Evolutionary conservation across 2,113 vertebrate species (phyloP).

Genomic region (Hiodon alosoides): DNA sequence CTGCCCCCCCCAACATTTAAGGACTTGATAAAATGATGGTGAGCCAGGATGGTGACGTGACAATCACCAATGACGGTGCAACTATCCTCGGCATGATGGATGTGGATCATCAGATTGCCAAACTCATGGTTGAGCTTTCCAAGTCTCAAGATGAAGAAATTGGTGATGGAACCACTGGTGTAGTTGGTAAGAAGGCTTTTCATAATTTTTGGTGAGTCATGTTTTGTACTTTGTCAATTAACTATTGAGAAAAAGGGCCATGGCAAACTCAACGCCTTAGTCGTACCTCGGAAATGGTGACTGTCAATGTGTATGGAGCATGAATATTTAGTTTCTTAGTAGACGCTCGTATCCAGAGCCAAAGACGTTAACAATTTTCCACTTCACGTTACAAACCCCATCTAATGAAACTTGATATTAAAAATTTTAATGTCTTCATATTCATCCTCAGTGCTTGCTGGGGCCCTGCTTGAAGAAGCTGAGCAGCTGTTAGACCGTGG

Average conservation of each 20-base stretch:
- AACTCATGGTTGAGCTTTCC: constrained; percentile 95
- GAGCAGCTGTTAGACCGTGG: constrained; percentile 89
- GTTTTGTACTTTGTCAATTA: too few species aligned
- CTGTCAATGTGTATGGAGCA: too few species aligned
- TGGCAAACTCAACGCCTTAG: too few species aligned
- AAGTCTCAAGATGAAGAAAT: constrained; percentile 98
- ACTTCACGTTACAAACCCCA: too few species aligned
- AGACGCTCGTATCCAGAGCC: too few species aligned
- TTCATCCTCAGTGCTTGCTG: constrained; percentile 74
- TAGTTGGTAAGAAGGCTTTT: constrained; percentile 79
- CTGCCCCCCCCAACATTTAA: constrained; percentile 33
- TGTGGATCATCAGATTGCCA: constrained; percentile 95
- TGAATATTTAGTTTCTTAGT: too few species aligned
- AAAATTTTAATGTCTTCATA: not conserved
- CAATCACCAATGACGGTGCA: constrained; percentile 97
- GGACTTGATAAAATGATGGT: constrained; percentile 99
- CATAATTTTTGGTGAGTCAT: too few species aligned
- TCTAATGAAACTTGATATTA: too few species aligned
- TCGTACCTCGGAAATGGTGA: too few species aligned
- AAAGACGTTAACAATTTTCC: too few species aligned
- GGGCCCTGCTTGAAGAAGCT: constrained; percentile 86
- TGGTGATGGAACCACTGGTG: constrained; percentile 96
- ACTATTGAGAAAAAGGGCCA: too few species aligned
- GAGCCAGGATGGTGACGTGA: constrained; percentile 92
- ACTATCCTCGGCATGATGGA: constrained; percentile 98